These are phyloP conservation scores for Lineus longissimus DNA, from an alignment of 1,140 invertebrate genomes.

Conservation along the genomic window DNA sequence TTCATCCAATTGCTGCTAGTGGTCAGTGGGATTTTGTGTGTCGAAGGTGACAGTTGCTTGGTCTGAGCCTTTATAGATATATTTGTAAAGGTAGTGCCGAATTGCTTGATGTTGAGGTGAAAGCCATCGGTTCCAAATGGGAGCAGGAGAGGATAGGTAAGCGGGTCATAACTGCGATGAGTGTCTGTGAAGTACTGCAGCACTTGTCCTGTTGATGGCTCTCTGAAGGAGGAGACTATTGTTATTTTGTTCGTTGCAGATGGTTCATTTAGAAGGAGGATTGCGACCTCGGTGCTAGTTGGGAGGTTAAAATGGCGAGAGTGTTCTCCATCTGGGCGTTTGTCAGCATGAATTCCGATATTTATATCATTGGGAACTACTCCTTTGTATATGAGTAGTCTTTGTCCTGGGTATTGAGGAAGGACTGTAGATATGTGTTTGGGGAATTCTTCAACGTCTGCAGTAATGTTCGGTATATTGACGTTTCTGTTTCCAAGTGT, in stretches of 20 bases:
- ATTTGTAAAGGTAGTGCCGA: background rate
- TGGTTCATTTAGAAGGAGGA: background rate
- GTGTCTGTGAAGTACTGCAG: background rate
- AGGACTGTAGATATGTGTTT: no score
- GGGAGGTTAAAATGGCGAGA: background rate
- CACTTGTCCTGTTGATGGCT: no score
- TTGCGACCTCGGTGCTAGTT: background rate
- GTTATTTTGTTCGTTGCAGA: background rate
- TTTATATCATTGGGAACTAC: no score
- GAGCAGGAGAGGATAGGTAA: background rate
- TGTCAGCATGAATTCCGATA: no score
- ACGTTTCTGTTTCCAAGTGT: no score
- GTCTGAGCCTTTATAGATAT: background rate
- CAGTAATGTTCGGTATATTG: no score
- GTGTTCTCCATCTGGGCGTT: background rate
- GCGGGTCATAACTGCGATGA: background rate
- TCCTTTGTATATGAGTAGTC: no score
- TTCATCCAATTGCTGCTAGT: slow-evolving; percentile 7
- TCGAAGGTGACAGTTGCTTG: background rate
- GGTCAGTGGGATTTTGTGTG: no score
- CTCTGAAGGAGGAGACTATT: background rate
- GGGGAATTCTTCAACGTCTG: no score
- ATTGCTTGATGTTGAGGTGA: background rate
- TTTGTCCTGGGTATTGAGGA: no score
- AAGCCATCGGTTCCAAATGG: background rate